Evolutionary conservation across 2,797 vertebrate genomes (phyloP).

Genomic region (Zalophus californianus): DNA sequence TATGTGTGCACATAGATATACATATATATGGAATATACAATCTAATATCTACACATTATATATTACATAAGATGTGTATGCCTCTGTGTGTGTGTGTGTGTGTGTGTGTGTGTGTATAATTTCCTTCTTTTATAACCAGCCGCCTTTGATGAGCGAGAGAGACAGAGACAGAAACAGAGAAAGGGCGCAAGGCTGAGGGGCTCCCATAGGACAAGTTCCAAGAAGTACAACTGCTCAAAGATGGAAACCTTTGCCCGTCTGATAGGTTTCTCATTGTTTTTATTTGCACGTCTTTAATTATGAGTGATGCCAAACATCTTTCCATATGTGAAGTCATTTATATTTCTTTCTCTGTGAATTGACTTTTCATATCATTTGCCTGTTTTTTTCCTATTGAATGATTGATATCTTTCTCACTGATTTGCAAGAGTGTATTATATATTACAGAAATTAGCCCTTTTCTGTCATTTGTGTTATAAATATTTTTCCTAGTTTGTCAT

Average conservation of each 20-base stretch:
- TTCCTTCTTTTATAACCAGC: neutral
- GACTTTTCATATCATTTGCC: conserved; percentile 48
- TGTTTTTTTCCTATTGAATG: conserved; percentile 61
- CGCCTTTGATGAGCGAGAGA: neutral
- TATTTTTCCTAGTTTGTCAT: conserved; percentile 78
- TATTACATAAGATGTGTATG: neutral
- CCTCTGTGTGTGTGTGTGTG: neutral
- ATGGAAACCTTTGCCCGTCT: neutral
- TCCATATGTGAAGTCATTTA: conserved; percentile 54
- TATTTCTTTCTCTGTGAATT: conserved; percentile 52
- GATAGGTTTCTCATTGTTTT: neutral
- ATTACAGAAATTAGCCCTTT: conserved; percentile 80
- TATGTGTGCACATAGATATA: rapidly evolving
- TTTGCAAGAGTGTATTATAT: conserved; percentile 75
- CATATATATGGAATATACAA: rapidly evolving
- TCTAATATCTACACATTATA: neutral
- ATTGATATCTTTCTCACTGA: conserved; percentile 77
- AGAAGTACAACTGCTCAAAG: neutral
- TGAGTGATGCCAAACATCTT: conserved; percentile 61
- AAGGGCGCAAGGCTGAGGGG: neutral
- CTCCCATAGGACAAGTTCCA: neutral
- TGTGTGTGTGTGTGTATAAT: neutral
- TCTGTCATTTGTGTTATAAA: conserved; percentile 78
- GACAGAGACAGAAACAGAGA: neutral
- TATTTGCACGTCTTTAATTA: conserved; percentile 54